Evolutionary conservation across 2,113 vertebrate genomes (phyloP).

Genomic region (Todiramphus chloris): DNA sequence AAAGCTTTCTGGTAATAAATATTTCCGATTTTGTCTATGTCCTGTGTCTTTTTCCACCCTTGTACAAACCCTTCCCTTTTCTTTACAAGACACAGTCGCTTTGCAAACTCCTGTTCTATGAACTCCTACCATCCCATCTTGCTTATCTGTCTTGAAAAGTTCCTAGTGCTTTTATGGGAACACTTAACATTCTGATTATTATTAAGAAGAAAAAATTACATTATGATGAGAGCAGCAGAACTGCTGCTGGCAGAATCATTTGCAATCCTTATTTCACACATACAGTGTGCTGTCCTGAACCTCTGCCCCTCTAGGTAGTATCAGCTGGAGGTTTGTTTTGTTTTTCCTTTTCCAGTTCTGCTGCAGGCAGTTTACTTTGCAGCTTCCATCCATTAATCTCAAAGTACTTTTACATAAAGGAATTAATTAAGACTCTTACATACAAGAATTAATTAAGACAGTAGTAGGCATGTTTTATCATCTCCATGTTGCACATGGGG

Average conservation of each 20-base stretch:
- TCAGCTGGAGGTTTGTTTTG: not conserved
- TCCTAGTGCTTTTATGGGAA: not conserved
- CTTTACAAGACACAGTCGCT: not conserved
- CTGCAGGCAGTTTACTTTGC: constrained; percentile 48
- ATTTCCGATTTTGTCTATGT: not conserved
- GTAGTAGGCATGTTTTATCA: constrained; percentile 54
- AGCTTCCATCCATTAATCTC: constrained; percentile 48
- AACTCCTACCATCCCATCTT: not conserved
- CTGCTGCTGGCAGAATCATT: constrained; percentile 11
- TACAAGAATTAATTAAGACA: constrained; percentile 58
- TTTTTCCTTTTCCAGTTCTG: constrained; percentile 38
- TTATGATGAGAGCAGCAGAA: constrained; percentile 1
- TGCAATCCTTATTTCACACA: constrained; percentile 37
- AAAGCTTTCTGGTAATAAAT: not conserved
- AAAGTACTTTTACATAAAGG: not conserved
- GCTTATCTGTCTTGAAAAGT: not conserved
- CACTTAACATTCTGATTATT: not conserved
- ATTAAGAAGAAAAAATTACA: not conserved
- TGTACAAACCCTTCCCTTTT: not conserved
- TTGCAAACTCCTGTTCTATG: not conserved
- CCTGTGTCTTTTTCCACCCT: not conserved
- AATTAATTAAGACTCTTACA: constrained; percentile 57
- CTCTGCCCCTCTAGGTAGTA: constrained; percentile 9
- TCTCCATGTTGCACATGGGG: constrained; percentile 23
- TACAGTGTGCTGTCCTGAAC: not conserved